These are phyloP conservation scores for Campylorhamphus procurvoides DNA, from an alignment of 2,113 vertebrate species.

Conservation along the genomic window DNA sequence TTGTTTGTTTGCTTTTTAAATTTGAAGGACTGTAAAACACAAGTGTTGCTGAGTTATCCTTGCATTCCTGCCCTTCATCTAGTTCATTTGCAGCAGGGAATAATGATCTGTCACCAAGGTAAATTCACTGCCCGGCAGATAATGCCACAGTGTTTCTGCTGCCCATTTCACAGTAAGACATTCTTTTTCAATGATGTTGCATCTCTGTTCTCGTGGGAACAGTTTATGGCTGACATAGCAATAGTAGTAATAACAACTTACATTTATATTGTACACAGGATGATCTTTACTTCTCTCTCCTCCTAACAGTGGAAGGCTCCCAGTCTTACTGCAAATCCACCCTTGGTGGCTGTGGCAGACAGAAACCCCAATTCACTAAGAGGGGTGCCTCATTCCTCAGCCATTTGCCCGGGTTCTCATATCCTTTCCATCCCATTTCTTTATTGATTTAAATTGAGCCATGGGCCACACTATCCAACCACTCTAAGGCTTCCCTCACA, in stretches of 20 bases:
- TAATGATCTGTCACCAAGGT: conserved; percentile 71
- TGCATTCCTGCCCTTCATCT: conserved; percentile 58
- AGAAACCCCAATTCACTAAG: not conserved
- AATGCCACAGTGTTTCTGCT: conserved; percentile 53
- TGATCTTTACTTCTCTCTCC: conserved; percentile 61
- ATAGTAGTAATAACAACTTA: conserved; percentile 69
- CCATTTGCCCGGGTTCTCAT: not conserved
- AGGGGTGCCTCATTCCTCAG: not conserved
- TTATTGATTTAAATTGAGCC: not conserved
- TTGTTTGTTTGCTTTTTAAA: not conserved
- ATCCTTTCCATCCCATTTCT: not conserved
- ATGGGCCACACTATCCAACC: not conserved
- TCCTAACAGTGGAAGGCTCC: conserved; percentile 34
- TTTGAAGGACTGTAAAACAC: conserved; percentile 38
- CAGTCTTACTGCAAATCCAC: conserved; percentile 34
- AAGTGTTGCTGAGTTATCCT: conserved; percentile 48
- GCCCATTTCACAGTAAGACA: conserved; percentile 62
- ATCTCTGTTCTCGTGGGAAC: conserved; percentile 65
- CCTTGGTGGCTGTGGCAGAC: not conserved
- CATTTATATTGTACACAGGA: conserved; percentile 57
- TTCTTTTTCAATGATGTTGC: conserved; percentile 39
- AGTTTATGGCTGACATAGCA: conserved; percentile 66
- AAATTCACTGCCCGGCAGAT: conserved; percentile 70
- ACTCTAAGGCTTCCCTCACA: not conserved
- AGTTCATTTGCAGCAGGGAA: conserved; percentile 59